These are phyloP conservation scores for Corythucha ciliata DNA, from an alignment of 2,888 invertebrate species.

Conservation along the genomic window DNA sequence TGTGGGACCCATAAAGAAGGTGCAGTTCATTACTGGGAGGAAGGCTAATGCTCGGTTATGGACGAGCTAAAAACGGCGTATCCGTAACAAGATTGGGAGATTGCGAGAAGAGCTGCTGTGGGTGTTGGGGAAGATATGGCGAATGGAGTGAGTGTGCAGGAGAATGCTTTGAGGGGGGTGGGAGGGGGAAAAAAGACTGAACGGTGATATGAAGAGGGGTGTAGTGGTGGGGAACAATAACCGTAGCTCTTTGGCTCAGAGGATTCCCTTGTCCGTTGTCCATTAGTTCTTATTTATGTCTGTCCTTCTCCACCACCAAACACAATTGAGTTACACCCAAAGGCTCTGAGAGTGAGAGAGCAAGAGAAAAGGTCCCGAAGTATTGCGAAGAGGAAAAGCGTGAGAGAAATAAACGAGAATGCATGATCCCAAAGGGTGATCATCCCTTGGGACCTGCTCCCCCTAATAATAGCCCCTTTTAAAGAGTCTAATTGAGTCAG, in stretches of 20 bases:
- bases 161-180: conserved; percentile 17
- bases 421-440: conserved; percentile 22
- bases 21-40: conserved; percentile 24
- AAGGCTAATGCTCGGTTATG: conserved; percentile 26
- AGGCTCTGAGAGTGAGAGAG: too few relatives aligned
- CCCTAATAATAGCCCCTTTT: conserved; percentile 25
- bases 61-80: conserved; percentile 24
- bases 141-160: too few relatives aligned
- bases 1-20: conserved; percentile 24
- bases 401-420: conserved; percentile 22
- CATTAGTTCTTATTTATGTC: conserved; percentile 27
- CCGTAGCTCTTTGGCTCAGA: conserved; percentile 25
- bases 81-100: conserved; percentile 25
- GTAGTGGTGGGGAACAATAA: conserved; percentile 28
- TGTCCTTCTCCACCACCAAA: conserved; percentile 20
- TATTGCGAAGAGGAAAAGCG: conserved; percentile 12
- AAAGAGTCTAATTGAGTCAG: conserved; percentile 25
- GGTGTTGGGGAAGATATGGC: too few relatives aligned
- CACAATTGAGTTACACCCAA: conserved; percentile 25
- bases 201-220: conserved; percentile 22
- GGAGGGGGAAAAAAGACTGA: conserved; percentile 22
- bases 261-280: conserved; percentile 26
- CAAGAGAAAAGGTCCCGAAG: too few relatives aligned
- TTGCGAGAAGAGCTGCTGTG: too few relatives aligned
- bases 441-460: conserved; percentile 17